These are phyloP conservation scores for Cheiracanthium punctorium DNA, from an alignment of 2,888 invertebrate species.

Conservation along the genomic window DNA sequence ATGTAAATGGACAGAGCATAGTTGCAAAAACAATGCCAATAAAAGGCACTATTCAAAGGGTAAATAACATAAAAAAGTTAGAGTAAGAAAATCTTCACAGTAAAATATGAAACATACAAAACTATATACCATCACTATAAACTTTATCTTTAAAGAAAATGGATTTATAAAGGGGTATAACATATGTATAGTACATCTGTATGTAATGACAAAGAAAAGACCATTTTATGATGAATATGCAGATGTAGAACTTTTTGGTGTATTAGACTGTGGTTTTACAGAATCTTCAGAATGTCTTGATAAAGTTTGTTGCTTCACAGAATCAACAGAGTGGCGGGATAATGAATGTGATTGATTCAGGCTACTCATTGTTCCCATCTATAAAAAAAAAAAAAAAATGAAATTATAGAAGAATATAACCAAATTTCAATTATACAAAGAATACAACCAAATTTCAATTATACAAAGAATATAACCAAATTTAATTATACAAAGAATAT, in stretches of 20 bases:
- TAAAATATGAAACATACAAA: no score
- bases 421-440: background rate
- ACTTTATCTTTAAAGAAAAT: no score
- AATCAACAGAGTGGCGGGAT: conserved; percentile 72
- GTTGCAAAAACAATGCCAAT: no score
- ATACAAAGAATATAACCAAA: background rate
- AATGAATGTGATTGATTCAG: conserved; percentile 71
- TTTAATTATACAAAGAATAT: background rate
- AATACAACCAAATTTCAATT: background rate
- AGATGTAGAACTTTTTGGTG: conserved; percentile 59
- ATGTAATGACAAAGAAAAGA: no score
- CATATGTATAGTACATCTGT: no score
- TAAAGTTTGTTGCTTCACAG: conserved; percentile 63
- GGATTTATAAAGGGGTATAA: no score
- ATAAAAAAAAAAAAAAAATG: conserved; percentile 4
- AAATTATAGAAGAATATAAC: background rate
- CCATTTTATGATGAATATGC: conserved; percentile 22
- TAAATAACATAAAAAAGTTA: no score
- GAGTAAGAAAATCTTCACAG: no score
- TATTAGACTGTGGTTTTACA: conserved; percentile 40
- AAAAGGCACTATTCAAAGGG: no score
- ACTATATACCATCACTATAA: no score
- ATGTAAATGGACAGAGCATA: no score
- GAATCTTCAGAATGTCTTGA: conserved; percentile 51
- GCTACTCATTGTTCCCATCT: conserved; percentile 71